Conservation (phyloP, 2,113 vertebrate genomes). For the Paracanthobrama guichenoti region DNA sequence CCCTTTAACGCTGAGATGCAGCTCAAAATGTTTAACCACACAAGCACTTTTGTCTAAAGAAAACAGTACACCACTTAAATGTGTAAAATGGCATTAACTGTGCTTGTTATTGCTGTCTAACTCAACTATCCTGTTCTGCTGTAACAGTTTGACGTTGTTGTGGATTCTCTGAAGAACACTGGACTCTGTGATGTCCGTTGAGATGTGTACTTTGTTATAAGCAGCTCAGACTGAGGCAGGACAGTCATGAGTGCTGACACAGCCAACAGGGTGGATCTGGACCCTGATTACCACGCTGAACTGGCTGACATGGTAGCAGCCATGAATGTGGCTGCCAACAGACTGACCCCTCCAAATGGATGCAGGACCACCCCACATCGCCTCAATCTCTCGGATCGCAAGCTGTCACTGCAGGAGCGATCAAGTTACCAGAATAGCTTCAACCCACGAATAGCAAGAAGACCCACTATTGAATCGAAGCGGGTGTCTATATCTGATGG, state of each 20-base stretch:
- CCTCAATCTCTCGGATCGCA: constrained; percentile 79
- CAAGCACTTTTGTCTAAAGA: not conserved
- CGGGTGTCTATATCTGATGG: constrained; percentile 87
- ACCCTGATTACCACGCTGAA: constrained; percentile 71
- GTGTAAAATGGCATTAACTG: not conserved
- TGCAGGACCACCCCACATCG: constrained; percentile 63
- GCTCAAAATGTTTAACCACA: too few species aligned
- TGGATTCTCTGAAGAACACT: not conserved
- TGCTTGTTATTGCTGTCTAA: not conserved
- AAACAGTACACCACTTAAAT: not conserved
- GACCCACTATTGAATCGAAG: constrained; percentile 91
- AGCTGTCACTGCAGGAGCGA: constrained; percentile 91
- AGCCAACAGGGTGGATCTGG: constrained; percentile 61
- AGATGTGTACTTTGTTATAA: constrained; percentile 4
- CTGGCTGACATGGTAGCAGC: constrained; percentile 85
- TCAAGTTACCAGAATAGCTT: constrained; percentile 69
- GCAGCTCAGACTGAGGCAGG: not conserved
- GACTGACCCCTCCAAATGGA: constrained; percentile 58
- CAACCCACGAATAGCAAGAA: constrained; percentile 71
- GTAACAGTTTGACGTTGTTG: constrained; percentile 54
- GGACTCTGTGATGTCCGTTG: constrained; percentile 1
- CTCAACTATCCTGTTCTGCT: not conserved
- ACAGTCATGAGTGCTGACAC: constrained; percentile 63
- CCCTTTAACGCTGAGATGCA: not conserved
- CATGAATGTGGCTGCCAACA: constrained; percentile 72